A percentile compares a stretch with the other conserved stretches of the same genome.
These are phyloP conservation scores for Phyllostomus hastatus DNA, from an alignment of 2,113 vertebrate species.

Conservation along the genomic window DNA sequence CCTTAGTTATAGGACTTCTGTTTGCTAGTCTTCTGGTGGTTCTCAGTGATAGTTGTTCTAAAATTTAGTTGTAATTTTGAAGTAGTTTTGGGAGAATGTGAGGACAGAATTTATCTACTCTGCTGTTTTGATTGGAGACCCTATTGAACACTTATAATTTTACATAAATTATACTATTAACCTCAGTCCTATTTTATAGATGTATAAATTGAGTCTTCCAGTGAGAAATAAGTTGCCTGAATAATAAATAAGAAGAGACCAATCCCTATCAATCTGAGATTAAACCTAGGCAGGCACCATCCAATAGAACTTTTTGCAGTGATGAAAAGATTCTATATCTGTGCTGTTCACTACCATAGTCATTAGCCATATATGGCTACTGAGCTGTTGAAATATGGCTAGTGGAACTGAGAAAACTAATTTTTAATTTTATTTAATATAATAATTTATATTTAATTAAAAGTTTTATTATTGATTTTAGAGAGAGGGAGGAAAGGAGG, in stretches of 20 bases:
- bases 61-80: too few relatives aligned
- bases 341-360: not conserved
- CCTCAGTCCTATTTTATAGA: not conserved
- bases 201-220: not conserved
- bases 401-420: too few relatives aligned
- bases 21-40: too few relatives aligned
- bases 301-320: not conserved
- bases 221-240: not conserved
- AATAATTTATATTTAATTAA: too few relatives aligned
- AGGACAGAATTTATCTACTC: too few relatives aligned
- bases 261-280: not conserved
- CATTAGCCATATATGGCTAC: too few relatives aligned
- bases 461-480: not conserved
- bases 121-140: not conserved
- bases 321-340: not conserved
- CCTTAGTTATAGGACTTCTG: too few relatives aligned
- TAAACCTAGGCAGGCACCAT: not conserved
- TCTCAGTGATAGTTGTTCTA: too few relatives aligned
- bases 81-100: too few relatives aligned
- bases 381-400: too few relatives aligned
- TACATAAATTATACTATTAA: not conserved
- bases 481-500: too few relatives aligned
- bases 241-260: not conserved
- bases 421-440: too few relatives aligned
- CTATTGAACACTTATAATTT: not conserved